Percentiles rank a stretch among this genome's conserved stretches.
phyloP scores from a whole-genome alignment of 2,888 invertebrate genomes.

The Myathropa florea region DNA sequence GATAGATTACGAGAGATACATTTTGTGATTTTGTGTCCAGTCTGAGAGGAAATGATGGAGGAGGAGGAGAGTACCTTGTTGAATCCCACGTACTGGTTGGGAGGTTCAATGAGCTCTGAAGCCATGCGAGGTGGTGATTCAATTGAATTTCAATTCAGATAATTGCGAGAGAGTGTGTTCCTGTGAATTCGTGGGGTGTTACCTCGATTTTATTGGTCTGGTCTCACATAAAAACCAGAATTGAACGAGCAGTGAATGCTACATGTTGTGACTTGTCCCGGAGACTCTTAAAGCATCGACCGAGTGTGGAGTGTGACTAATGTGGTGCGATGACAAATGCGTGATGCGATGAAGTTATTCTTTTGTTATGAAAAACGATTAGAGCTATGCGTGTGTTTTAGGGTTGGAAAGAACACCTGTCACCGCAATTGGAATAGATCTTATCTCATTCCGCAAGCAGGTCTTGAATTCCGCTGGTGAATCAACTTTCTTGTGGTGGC shows the following conservation, averaged over 20 bases:
- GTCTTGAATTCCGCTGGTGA: neutral
- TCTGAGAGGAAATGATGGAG: too few species aligned
- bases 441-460: neutral
- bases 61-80: neutral
- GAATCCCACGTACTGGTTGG: too few species aligned
- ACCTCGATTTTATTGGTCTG: conserved; percentile 32
- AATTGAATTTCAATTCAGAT: conserved; percentile 49
- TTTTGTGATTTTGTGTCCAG: too few species aligned
- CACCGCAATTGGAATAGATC: neutral
- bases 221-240: conserved; percentile 35
- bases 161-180: conserved; percentile 8
- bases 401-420: neutral
- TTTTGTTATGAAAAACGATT: neutral
- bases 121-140: neutral
- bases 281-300: neutral
- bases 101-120: conserved; percentile 39
- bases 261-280: conserved; percentile 35
- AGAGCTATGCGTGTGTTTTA: neutral
- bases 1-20: conserved; percentile 1
- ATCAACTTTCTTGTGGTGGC: neutral
- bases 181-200: conserved; percentile 27
- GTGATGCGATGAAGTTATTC: neutral
- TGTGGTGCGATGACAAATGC: neutral
- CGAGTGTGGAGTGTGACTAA: neutral
- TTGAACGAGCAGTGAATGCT: conserved; percentile 26